Evolutionary conservation across 2,888 invertebrate genomes (phyloP), one percentile per base, ranked within the genome.

Genomic region (Tenthredo scrophulariae): DNA sequence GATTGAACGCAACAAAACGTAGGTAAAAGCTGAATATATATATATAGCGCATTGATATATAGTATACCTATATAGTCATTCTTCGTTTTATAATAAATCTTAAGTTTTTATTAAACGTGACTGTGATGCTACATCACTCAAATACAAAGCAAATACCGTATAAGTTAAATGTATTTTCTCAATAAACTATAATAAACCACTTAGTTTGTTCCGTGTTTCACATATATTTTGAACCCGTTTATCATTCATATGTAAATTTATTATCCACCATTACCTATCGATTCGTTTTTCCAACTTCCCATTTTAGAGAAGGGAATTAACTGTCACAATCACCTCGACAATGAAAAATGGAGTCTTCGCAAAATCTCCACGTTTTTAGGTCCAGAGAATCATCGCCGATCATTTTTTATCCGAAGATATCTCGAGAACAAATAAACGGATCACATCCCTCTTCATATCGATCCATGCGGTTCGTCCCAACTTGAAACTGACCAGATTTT

Each of bases 101-200:
- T 62, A 58, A 62, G 62, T 80, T 80, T 80, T 84, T 86, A 74
- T 85, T 70, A 10, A 82, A 84, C 54, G 43, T 77, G 43, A 83
- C 65, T 82, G 84, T 84, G 80, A 83, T 58, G 65, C 83, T 83
- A 74, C 33, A 70, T 54, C 26, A 62, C 58, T 37, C 65, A 58
- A 84, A 58, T 46, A 83, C 70, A 72, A 83, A 86, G 54, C 88
- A 86, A 88, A 87, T 87, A 87, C 87, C 84, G 85, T 85, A 87
- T 86, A 87, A 89, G 91, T 90, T 91, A 89, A 90, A 91, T 89
- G 91, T 91, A 92, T 92, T 92, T 92, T 92, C 91, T 91, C 91
- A 92, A 89, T 85, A 88, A 88, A 91, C 86, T 85, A 88, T 87
- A 89, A 89, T 88, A 88, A 89, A 88, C 86, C 86, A 88, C 86